A percentile compares a stretch with the other conserved stretches of the same genome.
Conservation (phyloP, 35 echinoderm and acorn worm genomes). For the Apostichopus californicus region DNA sequence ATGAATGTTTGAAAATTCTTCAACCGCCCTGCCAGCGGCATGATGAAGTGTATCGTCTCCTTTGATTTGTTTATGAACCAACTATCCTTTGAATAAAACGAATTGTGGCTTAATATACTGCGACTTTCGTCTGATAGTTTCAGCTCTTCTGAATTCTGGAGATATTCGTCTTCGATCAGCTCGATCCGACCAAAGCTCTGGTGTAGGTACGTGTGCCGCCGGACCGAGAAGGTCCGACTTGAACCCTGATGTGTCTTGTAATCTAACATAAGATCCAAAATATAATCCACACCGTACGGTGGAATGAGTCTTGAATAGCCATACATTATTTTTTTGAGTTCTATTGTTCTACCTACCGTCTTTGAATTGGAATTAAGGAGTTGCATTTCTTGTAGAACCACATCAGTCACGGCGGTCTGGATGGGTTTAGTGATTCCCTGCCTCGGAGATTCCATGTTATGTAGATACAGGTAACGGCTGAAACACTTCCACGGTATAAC, state of each 20-base stretch:
- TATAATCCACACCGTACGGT: conserved; percentile 79
- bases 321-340: conserved; percentile 96
- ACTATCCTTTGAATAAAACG: conserved; percentile 17
- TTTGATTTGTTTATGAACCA: conserved; percentile 47
- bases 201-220: conserved; percentile 91
- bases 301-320: conserved; percentile 89
- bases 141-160: neutral
- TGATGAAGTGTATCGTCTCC: conserved; percentile 90
- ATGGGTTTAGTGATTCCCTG: conserved; percentile 63
- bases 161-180: conserved; percentile 69
- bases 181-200: conserved; percentile 90
- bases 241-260: conserved; percentile 89
- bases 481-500: conserved; percentile 85
- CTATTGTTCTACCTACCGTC: conserved; percentile 86
- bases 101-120: conserved; percentile 61
- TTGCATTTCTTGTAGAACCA: conserved; percentile 83
- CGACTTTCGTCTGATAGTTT: neutral
- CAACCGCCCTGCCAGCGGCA: conserved; percentile 83
- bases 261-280: conserved; percentile 86
- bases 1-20: conserved; percentile 95
- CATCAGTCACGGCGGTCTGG: conserved; percentile 69
- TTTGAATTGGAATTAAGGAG: conserved; percentile 88
- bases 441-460: conserved; percentile 67
- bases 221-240: conserved; percentile 75
- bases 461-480: conserved; percentile 69